These are phyloP conservation scores for Aporophyla lueneburgensis DNA, from an alignment of 2,888 invertebrate species.

Conservation along the genomic window DNA sequence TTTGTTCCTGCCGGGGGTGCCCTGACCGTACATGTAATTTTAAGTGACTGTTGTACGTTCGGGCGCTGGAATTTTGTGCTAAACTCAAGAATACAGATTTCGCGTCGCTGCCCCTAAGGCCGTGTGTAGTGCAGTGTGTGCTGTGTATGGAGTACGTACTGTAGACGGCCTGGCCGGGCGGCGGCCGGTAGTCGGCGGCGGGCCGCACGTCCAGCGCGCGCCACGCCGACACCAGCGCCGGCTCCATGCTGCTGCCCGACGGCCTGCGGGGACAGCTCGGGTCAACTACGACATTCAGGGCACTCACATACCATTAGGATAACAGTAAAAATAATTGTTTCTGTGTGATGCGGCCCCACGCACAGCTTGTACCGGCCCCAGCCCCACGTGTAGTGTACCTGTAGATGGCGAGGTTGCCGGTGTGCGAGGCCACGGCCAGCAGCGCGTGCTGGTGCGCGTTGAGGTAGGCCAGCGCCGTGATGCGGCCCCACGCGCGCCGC, in stretches of 20 bases:
- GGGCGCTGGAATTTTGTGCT: background rate
- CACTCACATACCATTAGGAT: background rate
- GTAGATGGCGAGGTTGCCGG: too few relatives aligned
- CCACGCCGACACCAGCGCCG: constrained; percentile 93
- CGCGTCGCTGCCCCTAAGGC: background rate
- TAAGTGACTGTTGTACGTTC: too few relatives aligned
- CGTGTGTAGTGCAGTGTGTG: background rate
- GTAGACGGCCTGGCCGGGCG: constrained; percentile 85
- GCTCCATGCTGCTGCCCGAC: constrained; percentile 78
- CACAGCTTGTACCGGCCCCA: too few relatives aligned
- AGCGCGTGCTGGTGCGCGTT: too few relatives aligned
- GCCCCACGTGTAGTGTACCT: too few relatives aligned
- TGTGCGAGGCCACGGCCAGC: too few relatives aligned
- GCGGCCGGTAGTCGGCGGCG: constrained; percentile 83
- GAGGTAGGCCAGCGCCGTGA: too few relatives aligned
- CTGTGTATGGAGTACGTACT: constrained; percentile 73
- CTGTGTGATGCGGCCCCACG: constrained; percentile 90
- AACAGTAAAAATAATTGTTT: too few relatives aligned
- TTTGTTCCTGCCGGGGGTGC: too few relatives aligned
- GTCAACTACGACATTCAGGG: background rate
- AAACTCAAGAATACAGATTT: background rate
- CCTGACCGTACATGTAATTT: too few relatives aligned
- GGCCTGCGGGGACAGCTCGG: constrained; percentile 66
- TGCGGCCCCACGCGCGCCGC: too few relatives aligned
- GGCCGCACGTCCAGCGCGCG: constrained; percentile 94